Percentiles rank a stretch among this genome's conserved stretches.
Conservation (phyloP, 2,113 vertebrate species). For the Archilochus colubris region DNA sequence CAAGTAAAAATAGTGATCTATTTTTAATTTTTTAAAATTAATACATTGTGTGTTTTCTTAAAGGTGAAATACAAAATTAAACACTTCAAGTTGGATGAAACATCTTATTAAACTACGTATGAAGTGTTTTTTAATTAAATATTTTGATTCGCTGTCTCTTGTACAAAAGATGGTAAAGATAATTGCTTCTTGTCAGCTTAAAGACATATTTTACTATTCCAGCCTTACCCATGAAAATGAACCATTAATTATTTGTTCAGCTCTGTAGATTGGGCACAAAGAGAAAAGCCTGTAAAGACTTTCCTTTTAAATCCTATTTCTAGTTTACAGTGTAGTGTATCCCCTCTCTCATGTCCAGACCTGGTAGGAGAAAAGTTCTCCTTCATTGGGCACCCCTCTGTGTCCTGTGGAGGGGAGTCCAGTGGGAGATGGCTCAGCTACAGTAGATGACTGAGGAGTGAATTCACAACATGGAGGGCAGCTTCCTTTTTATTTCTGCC, state of each 20-base stretch:
- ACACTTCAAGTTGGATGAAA: not conserved
- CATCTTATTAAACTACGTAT: not conserved
- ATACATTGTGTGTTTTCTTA: not conserved
- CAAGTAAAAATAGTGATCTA: not conserved
- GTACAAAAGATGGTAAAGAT: not conserved
- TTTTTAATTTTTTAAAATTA: not conserved
- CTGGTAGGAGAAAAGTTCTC: not conserved
- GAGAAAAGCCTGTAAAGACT: not conserved
- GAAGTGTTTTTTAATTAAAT: not conserved
- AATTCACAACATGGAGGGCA: not conserved
- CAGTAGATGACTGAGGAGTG: not conserved
- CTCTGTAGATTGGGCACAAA: not conserved
- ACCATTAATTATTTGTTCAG: not conserved
- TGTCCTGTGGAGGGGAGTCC: not conserved
- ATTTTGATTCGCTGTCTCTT: not conserved
- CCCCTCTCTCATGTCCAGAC: not conserved
- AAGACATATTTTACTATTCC: not conserved
- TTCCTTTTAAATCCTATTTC: not conserved
- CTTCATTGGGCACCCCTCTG: not conserved
- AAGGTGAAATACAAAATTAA: not conserved
- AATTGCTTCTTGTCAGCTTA: not conserved
- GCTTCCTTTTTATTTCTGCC: not conserved
- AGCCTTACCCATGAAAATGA: not conserved
- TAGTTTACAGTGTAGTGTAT: not conserved
- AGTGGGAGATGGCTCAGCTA: not conserved